These are phyloP conservation scores for Numida meleagris DNA, from an alignment of 2,113 vertebrate genomes.

Conservation along the genomic window DNA sequence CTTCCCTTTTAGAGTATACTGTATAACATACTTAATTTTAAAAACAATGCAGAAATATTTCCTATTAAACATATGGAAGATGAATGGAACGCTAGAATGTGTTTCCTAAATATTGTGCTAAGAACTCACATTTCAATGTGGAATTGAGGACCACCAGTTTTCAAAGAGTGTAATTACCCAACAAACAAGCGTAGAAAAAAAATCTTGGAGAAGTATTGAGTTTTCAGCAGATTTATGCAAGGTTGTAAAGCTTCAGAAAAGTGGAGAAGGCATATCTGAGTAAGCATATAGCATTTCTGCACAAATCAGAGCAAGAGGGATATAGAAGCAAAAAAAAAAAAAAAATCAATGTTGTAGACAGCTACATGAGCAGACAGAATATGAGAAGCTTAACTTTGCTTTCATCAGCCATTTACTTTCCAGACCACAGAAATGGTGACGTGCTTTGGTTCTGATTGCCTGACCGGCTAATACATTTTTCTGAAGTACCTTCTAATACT, in stretches of 20 bases:
- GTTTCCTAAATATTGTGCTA: accelerated
- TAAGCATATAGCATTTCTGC: accelerated
- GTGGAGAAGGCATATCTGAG: accelerated
- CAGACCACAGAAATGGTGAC: background rate
- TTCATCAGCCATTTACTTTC: background rate
- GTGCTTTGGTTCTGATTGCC: background rate
- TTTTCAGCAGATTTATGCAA: accelerated
- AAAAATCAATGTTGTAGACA: background rate
- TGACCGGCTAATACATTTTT: background rate
- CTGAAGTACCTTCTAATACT: background rate
- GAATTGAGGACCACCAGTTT: accelerated
- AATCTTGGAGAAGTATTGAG: background rate
- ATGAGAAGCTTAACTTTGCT: background rate
- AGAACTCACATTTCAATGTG: accelerated
- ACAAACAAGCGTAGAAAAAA: background rate
- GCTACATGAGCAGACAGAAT: background rate
- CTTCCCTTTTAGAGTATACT: background rate
- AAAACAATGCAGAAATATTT: background rate
- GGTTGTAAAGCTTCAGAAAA: accelerated
- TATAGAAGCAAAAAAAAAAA: background rate
- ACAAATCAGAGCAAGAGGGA: background rate
- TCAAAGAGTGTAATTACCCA: no score
- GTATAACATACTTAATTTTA: background rate
- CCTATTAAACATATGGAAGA: background rate
- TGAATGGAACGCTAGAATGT: background rate